phyloP scores from a whole-genome alignment of 2,888 invertebrate species.

The Hyalella azteca region DNA sequence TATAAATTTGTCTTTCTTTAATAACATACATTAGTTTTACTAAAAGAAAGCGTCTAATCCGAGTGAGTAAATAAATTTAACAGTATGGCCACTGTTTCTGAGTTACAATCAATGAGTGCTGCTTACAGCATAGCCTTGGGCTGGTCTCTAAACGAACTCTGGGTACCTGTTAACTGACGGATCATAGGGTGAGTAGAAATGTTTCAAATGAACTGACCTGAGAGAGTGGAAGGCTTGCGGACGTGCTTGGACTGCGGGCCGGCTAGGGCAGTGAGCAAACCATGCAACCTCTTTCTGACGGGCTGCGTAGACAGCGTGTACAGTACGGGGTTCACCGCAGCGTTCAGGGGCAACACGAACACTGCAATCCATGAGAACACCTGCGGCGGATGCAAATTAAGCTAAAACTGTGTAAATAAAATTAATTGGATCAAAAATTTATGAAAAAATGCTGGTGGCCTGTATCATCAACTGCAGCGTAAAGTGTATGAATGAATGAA shows the following conservation, averaged over 20 bases:
- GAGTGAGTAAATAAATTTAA: too few species aligned
- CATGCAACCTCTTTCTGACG: conserved; percentile 59
- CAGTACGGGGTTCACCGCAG: conserved; percentile 66
- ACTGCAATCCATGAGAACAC: conserved; percentile 67
- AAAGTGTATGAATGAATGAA: too few species aligned
- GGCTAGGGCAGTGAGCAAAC: conserved; percentile 1
- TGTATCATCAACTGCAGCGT: too few species aligned
- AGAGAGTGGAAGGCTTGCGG: neutral
- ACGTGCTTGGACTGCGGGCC: neutral
- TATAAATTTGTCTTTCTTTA: too few species aligned
- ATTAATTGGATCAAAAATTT: neutral
- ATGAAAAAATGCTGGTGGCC: neutral
- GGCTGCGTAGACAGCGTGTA: conserved; percentile 65
- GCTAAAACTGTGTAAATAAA: neutral
- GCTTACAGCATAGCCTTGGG: too few species aligned
- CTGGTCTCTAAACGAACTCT: too few species aligned
- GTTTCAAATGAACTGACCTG: neutral
- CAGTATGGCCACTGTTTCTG: too few species aligned
- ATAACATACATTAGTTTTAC: too few species aligned
- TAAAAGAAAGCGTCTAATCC: too few species aligned
- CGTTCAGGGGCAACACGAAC: conserved; percentile 67
- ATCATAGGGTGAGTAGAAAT: too few species aligned
- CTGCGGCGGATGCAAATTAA: conserved; percentile 57
- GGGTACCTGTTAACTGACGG: too few species aligned
- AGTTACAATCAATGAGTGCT: too few species aligned